Evolutionary conservation across 2,888 invertebrate species (phyloP), one percentile per base, ranked within the genome.

Genomic region (Erebia epiphron): DNA sequence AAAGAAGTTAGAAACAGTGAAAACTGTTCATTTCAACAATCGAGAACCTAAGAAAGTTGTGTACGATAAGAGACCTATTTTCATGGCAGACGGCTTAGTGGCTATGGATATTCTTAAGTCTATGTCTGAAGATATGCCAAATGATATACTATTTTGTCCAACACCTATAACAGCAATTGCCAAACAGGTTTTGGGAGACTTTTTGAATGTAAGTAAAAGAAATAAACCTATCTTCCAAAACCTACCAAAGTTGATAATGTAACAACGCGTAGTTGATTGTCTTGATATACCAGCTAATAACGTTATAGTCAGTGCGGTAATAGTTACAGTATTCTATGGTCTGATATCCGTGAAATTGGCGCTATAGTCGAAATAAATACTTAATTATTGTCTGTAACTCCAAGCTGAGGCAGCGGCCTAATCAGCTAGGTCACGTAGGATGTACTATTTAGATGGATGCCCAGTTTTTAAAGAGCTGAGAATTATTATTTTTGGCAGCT

Each of bases 81-180:
- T 92, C 16, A 76, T 92, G 61, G 79, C 84, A n/a, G 92, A 92
- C 78, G 92, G 92, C 52, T 78, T 92, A 58, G 76, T 88, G 16
- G 78, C 84, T 11, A 74, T 92, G 68, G 85, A 91, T 75, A 86
- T 92, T 72, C 64, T 92, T 35, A 80, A 79, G 64, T 80, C 80
- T 43, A 73, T 90, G 58, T 85, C 87, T 8, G 83, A 81, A 67
- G 80, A 83, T 75, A 70, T 91, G 70, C 85, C 90, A n/a, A 26
- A 73, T 4, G 86, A 88, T 71, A 69, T 84, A 67, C 86, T 90
- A 67, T 90, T 86, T 77, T 87, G 87, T 72, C 81, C 87, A 16
- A 82, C 87, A 8, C 79, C 86, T 41, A 61, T 89, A 68, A 78
- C 83, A 35, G 72, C 78, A 57, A 82, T 89, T 43, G 83, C 87